Base-by-base conservation (phyloP, 2,888 invertebrate genomes). In the Altica lythri region DNA sequence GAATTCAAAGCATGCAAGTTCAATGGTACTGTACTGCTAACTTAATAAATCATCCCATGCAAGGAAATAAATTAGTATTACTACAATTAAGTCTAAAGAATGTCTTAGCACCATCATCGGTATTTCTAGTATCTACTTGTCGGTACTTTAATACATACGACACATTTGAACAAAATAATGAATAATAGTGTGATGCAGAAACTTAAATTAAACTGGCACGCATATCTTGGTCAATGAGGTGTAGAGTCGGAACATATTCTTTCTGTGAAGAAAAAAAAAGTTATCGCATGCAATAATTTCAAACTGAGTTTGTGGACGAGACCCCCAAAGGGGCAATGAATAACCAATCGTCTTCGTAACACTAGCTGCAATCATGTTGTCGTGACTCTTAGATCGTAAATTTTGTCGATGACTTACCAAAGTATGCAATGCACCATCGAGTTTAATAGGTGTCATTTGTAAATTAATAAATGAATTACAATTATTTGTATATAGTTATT, bases 151-250 rank as follows among this genome's bases (percentile, higher is more conserved):
- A 2, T 14, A 14, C 17, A 25, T 35, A 34, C 18, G 13, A 46
- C 34, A 35, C 10, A 22, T 22, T 10, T 10, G 34, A 48, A 32
- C 29, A 18, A 48, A 9, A 25, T 32, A 48, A 48, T 29, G 30
- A 49, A 40, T 19, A 42, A 49, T 49, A 40, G 40, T 32, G 4
- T 10, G 40, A 49, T 8, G 25, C 6, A 12, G 3, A 12, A 4
- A 30, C 22, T 49, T n/a, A 32, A 40, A 49, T 49, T 49, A 42
- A 42, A 32, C 17, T 49, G 40, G 42, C 22, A 49, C 19, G 40
- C 32, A 49, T 42, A 40, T 40, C 32, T 32, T 45, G 8, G n/a
- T 45, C 46, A 46, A 46, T 35, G 35, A 35, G 30, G 46, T 46
- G 46, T 35, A 35, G 35, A 46, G 18, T 17, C 45, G 6, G 19